These are phyloP conservation scores for Cheirogaleus medius DNA, from an alignment of 2,113 vertebrate genomes.

Conservation along the genomic window DNA sequence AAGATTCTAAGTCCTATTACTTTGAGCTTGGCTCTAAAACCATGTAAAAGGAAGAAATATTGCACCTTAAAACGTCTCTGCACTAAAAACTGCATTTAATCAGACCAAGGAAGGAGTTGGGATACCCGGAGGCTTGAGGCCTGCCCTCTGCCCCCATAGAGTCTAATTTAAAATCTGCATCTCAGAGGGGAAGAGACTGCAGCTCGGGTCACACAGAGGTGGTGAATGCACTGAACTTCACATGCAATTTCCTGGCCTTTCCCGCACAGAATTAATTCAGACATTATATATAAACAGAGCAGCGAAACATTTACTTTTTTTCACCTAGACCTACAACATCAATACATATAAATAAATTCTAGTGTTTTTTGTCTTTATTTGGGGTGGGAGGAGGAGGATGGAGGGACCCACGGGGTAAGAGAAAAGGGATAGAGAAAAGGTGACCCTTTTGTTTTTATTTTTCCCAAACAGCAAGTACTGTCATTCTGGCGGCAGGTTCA, in stretches of 20 bases:
- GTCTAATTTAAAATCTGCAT: conserved; percentile 6
- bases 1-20: conserved; percentile 60
- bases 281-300: conserved; percentile 90
- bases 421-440: conserved; percentile 55
- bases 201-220: conserved; percentile 76
- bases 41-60: conserved; percentile 70
- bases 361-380: conserved; percentile 85
- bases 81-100: conserved; percentile 77
- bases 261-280: conserved; percentile 86
- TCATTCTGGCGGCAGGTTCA: conserved; percentile 76
- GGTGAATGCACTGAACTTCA: conserved; percentile 79
- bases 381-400: background rate
- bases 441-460: conserved; percentile 46
- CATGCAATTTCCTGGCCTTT: conserved; percentile 86
- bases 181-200: conserved; percentile 51
- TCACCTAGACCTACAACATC: conserved; percentile 90
- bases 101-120: conserved; percentile 60
- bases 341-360: conserved; percentile 91
- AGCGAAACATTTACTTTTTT: conserved; percentile 86
- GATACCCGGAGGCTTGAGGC: background rate
- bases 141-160: background rate
- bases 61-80: conserved; percentile 79
- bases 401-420: conserved; percentile 65
- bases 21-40: conserved; percentile 72
- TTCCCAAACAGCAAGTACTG: conserved; percentile 74